These are phyloP conservation scores for Chelonia mydas DNA, from an alignment of 2,797 vertebrate genomes.

Conservation along the genomic window DNA sequence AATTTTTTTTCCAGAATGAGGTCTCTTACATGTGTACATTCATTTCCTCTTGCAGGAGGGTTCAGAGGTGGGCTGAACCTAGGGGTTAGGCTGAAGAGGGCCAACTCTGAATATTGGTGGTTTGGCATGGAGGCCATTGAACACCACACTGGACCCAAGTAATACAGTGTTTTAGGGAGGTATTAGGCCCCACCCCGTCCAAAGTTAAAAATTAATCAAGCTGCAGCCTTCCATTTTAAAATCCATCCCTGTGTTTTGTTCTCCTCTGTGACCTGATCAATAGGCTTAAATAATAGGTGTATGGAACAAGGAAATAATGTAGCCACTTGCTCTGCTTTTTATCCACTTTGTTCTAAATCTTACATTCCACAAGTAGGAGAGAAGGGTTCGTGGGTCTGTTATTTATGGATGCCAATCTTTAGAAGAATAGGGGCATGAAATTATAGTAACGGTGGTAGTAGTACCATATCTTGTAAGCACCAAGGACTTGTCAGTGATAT, in stretches of 20 bases:
- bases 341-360: neutral
- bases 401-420: too few relatives aligned
- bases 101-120: neutral
- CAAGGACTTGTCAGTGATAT: too few relatives aligned
- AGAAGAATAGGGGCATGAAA: too few relatives aligned
- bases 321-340: neutral
- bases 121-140: neutral
- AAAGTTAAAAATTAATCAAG: neutral
- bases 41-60: neutral
- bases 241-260: neutral
- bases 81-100: neutral
- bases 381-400: too few relatives aligned
- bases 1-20: neutral
- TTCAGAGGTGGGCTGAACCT: neutral
- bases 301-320: neutral
- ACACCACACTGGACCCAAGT: neutral
- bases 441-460: too few relatives aligned
- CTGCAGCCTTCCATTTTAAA: neutral
- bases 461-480: too few relatives aligned
- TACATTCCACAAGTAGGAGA: too few relatives aligned
- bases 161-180: neutral
- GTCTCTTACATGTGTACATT: neutral
- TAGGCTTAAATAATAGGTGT: neutral
- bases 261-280: neutral
- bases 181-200: neutral